These are phyloP conservation scores for Paramormyrops kingsleyae DNA, from an alignment of 2,113 vertebrate species.

Conservation along the genomic window DNA sequence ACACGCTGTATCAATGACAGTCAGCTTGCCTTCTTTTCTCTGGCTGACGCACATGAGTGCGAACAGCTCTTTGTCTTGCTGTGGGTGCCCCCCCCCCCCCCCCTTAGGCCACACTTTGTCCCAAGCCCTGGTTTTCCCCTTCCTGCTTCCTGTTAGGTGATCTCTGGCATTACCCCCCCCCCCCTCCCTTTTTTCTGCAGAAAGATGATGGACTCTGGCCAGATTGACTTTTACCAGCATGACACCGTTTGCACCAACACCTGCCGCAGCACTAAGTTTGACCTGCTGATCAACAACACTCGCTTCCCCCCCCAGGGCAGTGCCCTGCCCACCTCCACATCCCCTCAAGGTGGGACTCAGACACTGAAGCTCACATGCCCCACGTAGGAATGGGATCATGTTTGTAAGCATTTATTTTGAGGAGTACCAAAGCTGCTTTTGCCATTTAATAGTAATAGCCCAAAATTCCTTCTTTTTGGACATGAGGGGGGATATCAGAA, in stretches of 20 bases:
- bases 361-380: neutral
- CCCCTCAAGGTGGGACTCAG: slow-evolving; percentile 59
- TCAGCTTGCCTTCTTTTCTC: neutral
- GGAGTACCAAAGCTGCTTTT: neutral
- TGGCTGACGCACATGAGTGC: neutral
- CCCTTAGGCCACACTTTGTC: neutral
- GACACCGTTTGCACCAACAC: slow-evolving; percentile 91
- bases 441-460: neutral
- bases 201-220: slow-evolving; percentile 95
- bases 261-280: slow-evolving; percentile 90
- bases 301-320: slow-evolving; percentile 72
- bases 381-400: neutral
- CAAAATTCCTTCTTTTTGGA: neutral
- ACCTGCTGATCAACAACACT: slow-evolving; percentile 81
- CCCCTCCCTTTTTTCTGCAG: slow-evolving; percentile 50
- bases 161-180: neutral
- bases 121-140: neutral
- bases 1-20: neutral
- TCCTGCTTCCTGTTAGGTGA: neutral
- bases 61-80: neutral
- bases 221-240: slow-evolving; percentile 93
- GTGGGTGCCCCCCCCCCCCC: neutral
- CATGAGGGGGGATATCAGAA: neutral
- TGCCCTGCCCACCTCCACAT: slow-evolving; percentile 66
- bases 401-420: neutral